Evolutionary conservation across 2,888 invertebrate genomes (phyloP).

Genomic region (Drosophila subsilvestris): DNA sequence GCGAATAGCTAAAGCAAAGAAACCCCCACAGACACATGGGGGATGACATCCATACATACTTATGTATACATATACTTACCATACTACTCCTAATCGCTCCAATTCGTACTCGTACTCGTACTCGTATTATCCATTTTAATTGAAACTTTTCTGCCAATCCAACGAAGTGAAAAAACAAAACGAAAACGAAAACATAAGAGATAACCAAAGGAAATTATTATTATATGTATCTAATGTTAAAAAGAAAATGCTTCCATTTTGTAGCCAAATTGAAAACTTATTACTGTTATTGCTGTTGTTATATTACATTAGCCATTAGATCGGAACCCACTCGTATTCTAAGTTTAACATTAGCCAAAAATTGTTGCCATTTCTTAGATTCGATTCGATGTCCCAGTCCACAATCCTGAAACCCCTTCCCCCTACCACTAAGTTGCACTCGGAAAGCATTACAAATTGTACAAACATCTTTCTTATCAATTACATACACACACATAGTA

Average conservation of each 20-base stretch:
- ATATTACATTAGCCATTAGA: constrained; percentile 46
- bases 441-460: constrained; percentile 3
- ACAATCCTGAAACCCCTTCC: neutral
- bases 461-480: constrained; percentile 7
- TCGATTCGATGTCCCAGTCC: neutral
- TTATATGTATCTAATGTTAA: constrained; percentile 32
- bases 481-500: neutral
- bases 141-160: constrained; percentile 31
- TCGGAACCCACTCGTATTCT: constrained; percentile 24
- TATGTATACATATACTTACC: neutral
- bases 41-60: no score
- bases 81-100: constrained; percentile 12
- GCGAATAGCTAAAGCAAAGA: neutral
- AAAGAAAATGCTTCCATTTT: constrained; percentile 68
- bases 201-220: constrained; percentile 16
- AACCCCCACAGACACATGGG: no score
- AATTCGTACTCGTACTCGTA: constrained; percentile 28
- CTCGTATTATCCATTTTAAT: constrained; percentile 13
- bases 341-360: constrained; percentile 36
- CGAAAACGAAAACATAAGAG: neutral
- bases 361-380: constrained; percentile 8
- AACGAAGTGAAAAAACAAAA: constrained; percentile 5
- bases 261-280: constrained; percentile 62
- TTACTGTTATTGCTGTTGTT: constrained; percentile 67
- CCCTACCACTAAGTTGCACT: constrained; percentile 10